These are phyloP conservation scores for Napeogenes sylphis DNA, from an alignment of 2,888 invertebrate genomes.

Conservation along the genomic window DNA sequence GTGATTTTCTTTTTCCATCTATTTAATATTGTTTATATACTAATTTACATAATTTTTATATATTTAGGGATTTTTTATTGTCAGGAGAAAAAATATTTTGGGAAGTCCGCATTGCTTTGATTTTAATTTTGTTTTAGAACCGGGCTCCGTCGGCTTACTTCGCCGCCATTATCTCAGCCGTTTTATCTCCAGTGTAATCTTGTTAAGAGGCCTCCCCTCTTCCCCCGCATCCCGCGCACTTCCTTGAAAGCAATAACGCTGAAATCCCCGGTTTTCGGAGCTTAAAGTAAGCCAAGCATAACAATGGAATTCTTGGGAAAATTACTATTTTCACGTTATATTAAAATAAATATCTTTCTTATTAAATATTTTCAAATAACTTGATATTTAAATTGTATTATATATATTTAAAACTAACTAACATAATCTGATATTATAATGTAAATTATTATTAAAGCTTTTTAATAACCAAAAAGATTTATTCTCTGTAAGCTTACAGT, in stretches of 20 bases:
- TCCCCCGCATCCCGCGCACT: slow-evolving; percentile 34
- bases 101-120: slow-evolving; percentile 41
- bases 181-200: slow-evolving; percentile 77
- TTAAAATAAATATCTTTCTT: slow-evolving; percentile 2
- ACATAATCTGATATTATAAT: neutral
- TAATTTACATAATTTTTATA: too few relatives aligned
- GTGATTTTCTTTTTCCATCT: too few relatives aligned
- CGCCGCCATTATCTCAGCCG: slow-evolving; percentile 67
- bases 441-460: neutral
- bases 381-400: neutral
- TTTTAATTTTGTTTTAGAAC: slow-evolving; percentile 72
- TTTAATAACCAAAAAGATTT: too few relatives aligned
- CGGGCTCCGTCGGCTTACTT: slow-evolving; percentile 55
- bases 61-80: neutral
- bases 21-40: too few relatives aligned
- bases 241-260: slow-evolving; percentile 63
- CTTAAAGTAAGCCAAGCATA: slow-evolving; percentile 68
- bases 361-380: neutral
- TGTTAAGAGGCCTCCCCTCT: slow-evolving; percentile 66
- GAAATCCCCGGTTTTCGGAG: slow-evolving; percentile 71
- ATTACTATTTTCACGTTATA: slow-evolving; percentile 43
- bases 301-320: slow-evolving; percentile 56
- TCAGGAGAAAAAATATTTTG: slow-evolving; percentile 14
- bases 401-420: neutral
- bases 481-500: too few relatives aligned